Evolutionary conservation across 30 jellyfish, hydroid and myxozoan species (phyloP).

Genomic region (Aurelia aurita complex sp. Pacific): DNA sequence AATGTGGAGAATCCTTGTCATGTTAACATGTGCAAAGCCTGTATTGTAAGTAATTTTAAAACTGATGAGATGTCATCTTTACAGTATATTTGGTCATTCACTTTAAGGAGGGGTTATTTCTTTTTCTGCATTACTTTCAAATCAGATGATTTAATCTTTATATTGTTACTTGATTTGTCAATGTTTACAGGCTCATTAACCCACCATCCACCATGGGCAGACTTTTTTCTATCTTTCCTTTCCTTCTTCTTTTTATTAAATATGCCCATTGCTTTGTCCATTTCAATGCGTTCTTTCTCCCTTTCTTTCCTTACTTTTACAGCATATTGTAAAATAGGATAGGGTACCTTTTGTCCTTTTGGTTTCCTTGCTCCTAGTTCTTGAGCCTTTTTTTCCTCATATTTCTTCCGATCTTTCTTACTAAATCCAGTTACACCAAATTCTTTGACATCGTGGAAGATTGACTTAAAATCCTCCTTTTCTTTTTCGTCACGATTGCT

Average conservation of each 20-base stretch:
- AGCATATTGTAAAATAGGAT: conserved; percentile 62
- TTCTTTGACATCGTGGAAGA: conserved; percentile 69
- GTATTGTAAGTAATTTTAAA: no score
- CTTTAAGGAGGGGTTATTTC: background rate
- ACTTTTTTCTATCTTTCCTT: conserved; percentile 15
- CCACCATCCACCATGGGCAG: conserved; percentile 72
- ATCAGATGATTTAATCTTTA: conserved; percentile 30
- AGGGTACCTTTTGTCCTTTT: conserved; percentile 79
- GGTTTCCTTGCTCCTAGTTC: conserved; percentile 75
- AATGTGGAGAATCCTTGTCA: no score
- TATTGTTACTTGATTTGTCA: conserved; percentile 46
- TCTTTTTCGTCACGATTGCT: no score
- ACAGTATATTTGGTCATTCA: no score
- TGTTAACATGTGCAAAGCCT: no score
- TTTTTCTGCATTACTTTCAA: conserved; percentile 16
- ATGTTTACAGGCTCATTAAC: conserved; percentile 45
- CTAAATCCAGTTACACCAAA: conserved; percentile 84
- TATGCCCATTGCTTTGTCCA: conserved; percentile 81
- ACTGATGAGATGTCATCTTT: no score
- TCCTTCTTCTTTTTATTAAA: conserved; percentile 65
- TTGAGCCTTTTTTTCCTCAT: conserved; percentile 55
- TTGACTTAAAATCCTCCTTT: conserved; percentile 50
- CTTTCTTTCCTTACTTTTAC: conserved; percentile 28
- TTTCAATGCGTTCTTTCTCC: conserved; percentile 54
- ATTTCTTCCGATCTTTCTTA: conserved; percentile 55